Evolutionary conservation across 2,888 invertebrate species (phyloP), one percentile per base, ranked within the genome.

Genomic region (Tenodera sinensis): DNA sequence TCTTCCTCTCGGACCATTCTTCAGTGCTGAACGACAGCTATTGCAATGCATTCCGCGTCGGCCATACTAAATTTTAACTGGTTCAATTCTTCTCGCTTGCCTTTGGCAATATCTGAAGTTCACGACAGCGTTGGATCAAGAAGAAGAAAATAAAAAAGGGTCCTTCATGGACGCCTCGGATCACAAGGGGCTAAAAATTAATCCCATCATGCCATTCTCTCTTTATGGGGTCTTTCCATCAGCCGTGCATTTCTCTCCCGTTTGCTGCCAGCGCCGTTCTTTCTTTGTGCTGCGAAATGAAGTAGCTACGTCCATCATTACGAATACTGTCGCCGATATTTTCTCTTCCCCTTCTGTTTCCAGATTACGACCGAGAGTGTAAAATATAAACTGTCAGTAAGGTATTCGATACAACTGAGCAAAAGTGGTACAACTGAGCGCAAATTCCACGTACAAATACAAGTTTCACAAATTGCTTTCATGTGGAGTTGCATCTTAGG

Each of bases 41-140:
- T 89, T 89, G 89, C 89, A 34, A 89, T 89, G 89, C 88, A 85
- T 89, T 89, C 89, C 88, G 88, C 85, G 88, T 88, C 88, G 88
- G 87, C 88, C 89, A 89, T 88, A 88, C 89, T 89, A 89, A 89
- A 89, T 89, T 89, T 89, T 85, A 87, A 85, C 88, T 71, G 89
- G 42, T 88, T 89, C 89, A 89, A 89, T 89, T 87, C 86, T 87
- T 89, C 89, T 86, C 86, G 83, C 54, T 71, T 83, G 54, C 54
- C 54, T 71, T 71, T 71, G 34, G 85, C 86, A 89, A 89, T 89
- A 87, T 89, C 88, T 83, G 82, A n/a, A 28, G 30, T 25, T 83
- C 34, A 28, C 34, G n/a, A 34, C 83, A n/a, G 42, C 47, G 85
- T 85, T 85, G 27, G 84, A 25, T 28, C 85, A 30, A n/a, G 85